Base-by-base conservation (phyloP, 2,113 vertebrate species). In the Phasianus colchicus region DNA sequence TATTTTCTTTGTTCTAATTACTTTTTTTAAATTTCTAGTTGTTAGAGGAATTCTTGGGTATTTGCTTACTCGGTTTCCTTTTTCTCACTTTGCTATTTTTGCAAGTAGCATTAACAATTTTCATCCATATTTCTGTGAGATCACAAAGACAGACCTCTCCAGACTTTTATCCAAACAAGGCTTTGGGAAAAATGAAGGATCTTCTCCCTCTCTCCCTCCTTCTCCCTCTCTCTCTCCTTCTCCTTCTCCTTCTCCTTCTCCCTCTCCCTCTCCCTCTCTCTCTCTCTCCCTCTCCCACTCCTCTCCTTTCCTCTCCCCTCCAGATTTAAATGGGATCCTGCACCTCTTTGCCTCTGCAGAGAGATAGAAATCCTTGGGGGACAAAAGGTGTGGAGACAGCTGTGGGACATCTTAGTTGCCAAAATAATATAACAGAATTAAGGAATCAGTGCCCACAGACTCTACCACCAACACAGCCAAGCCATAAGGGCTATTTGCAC, bases 381-480 rank as follows among this genome's bases (percentile, higher is more conserved):
- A 20, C 30, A n/a, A n/a, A 36, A 27, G 17, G 0, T 19, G 74
- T 8, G 14, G 36, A 55, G 29, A 19, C 4, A 21, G 6, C 16
- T 40, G 8, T 9, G 21, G 42, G 29, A 3, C 6, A 29, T 7
- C 40, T 29, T 18, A 45, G 9, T 11, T 71, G 9, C 42, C 24
- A 50, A 24, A 79, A 72, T 38, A 58, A 54, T 4, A 11, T 1
- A 64, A 25, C 29, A 45, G 20, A 32, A 19, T 54, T 83, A 18
- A 57, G 57, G 20, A 88, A 21, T 20, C 32, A 30, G 57, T 61
- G 18, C 19, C 42, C 47, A 12, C 27, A 14, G 38, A 4, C 18
- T 75, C 40, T 4, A 18, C 64, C 2, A n/a, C 1, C 0, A 25
- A 24, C 17, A 14, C 24, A 69, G 38, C 29, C 1, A 8, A 89